Base-by-base conservation (phyloP, 2,888 invertebrate species). In the Bellardia bayeri region DNA sequence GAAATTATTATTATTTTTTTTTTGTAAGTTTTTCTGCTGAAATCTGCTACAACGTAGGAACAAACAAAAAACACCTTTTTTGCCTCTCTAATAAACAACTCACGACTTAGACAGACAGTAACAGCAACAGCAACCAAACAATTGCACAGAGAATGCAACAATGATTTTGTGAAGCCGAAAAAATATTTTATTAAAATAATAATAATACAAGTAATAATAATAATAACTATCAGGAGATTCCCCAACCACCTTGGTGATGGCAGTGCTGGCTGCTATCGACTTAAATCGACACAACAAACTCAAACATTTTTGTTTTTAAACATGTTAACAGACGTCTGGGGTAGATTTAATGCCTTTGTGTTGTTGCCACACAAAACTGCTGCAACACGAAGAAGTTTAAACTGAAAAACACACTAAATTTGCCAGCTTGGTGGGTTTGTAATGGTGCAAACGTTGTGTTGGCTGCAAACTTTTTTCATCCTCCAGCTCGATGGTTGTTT, bases 171-270 rank as follows among this genome's bases (percentile, higher is more conserved):
- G 56, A 33, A 76, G 16, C 5, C 37, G 33, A 68, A 68, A 45
- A 51, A 63, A 61, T 63, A 66, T 68, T 82, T 82, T 58, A 30
- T 58, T 58, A 11, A 58, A 58, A 81, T 63, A 66, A 82, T 81
- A 85, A 72, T 72, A 86, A 86, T 79, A 68, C 72, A 51, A 82
- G 74, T 76, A 76, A 86, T 86, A 86, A 86, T 86, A 86, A 82
- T 86, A 86, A 86, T 82, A 83, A 87, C 80, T 87, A 87, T 87
- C 81, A 78, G 76, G 83, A 87, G 87, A 87, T 72, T 87, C 87
- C 81, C 76, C 71, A 84, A 81, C 83, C 83, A 83, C 66, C n/a
- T 82, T 82, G 82, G 82, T 82, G 58, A 72, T 56, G 66, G 54
- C 23, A 71, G 45, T 51, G 16, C 40, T 54, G 68, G 49, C 56